Evolutionary conservation across 2,888 invertebrate species (phyloP).

Genomic region (Diarsia dahlii): DNA sequence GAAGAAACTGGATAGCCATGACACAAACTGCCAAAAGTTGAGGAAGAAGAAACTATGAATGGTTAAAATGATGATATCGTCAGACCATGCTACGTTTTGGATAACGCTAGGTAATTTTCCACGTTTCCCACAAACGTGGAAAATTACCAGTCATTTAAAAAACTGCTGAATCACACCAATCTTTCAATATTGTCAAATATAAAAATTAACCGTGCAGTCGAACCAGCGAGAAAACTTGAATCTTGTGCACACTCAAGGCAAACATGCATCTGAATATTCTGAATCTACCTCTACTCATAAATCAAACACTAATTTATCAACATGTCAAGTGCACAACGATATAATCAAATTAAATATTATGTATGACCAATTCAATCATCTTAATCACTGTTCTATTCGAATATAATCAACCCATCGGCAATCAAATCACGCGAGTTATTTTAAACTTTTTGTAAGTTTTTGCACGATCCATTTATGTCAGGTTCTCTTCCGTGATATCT

Average conservation of each 20-base stretch:
- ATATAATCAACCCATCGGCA: slow-evolving; percentile 8
- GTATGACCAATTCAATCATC: slow-evolving; percentile 5
- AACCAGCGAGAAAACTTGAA: neutral
- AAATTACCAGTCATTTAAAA: no score
- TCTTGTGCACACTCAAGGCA: neutral
- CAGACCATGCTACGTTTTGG: no score
- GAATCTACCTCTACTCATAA: neutral
- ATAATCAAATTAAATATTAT: slow-evolving; percentile 13
- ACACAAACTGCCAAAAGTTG: no score
- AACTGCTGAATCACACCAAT: no score
- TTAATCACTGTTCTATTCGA: slow-evolving; percentile 16
- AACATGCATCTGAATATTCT: neutral
- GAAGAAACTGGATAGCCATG: no score
- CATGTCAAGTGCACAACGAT: neutral
- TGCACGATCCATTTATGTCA: slow-evolving; percentile 58
- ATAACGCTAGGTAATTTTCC: no score
- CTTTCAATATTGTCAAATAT: neutral
- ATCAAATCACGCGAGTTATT: slow-evolving; percentile 12
- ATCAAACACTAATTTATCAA: neutral
- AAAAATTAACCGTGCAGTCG: no score
- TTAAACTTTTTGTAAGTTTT: slow-evolving; percentile 23
- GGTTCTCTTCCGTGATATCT: slow-evolving; percentile 45
- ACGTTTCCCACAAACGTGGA: no score
- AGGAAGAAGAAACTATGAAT: no score
- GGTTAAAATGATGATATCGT: no score